Conservation (phyloP, 2,113 vertebrate species). For the Acinonyx jubatus region DNA sequence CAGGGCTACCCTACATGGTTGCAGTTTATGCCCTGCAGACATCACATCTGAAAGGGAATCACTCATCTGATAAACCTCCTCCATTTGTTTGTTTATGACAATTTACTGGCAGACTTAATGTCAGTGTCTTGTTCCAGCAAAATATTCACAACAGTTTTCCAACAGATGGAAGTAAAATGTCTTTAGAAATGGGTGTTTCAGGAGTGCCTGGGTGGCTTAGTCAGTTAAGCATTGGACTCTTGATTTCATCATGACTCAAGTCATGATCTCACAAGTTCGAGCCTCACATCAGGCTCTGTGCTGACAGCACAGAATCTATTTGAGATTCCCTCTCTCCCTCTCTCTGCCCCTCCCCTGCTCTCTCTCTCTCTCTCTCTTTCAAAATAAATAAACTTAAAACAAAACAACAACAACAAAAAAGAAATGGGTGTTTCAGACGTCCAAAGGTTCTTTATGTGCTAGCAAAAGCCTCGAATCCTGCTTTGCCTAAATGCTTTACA, state of each 20-base stretch:
- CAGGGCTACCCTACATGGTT: background rate
- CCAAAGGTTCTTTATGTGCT: background rate
- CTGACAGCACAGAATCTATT: too few species aligned
- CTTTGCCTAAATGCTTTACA: background rate
- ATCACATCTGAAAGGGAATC: constrained; percentile 8
- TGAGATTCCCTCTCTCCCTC: too few species aligned
- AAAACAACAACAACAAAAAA: too few species aligned
- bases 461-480: background rate
- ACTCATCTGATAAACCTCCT: background rate
- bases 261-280: too few species aligned
- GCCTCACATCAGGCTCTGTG: too few species aligned
- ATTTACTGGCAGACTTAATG: constrained; percentile 51
- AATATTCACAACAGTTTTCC: constrained; percentile 38
- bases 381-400: too few species aligned
- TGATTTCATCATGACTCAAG: too few species aligned
- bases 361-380: too few species aligned
- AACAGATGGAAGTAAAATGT: constrained; percentile 35
- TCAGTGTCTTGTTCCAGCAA: constrained; percentile 44
- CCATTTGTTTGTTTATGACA: constrained; percentile 54
- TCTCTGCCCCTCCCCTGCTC: too few species aligned
- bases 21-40: constrained; percentile 10
- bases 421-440: constrained; percentile 10
- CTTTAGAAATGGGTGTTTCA: constrained; percentile 10
- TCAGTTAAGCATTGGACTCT: too few species aligned
- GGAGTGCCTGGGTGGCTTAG: too few species aligned